phyloP scores from a whole-genome alignment of 2,113 vertebrate genomes.

The Hypomesus transpacificus region DNA sequence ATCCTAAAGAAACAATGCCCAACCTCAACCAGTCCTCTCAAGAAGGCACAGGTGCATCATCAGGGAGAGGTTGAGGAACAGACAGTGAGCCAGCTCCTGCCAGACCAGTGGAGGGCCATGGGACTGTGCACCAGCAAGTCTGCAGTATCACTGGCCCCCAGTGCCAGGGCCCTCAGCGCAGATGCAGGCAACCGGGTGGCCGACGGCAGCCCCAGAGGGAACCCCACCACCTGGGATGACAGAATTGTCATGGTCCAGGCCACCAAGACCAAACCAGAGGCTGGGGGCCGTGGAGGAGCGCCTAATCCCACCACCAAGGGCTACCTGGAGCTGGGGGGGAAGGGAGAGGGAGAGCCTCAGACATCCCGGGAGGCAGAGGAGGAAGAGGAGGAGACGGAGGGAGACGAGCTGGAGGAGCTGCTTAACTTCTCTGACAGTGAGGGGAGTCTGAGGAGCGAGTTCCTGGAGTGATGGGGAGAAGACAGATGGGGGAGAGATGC shows the following conservation, averaged over 20 bases:
- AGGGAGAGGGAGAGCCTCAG: conserved; percentile 40
- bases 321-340: conserved; percentile 57
- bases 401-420: conserved; percentile 49
- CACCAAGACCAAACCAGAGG: conserved; percentile 34
- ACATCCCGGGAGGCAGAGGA: conserved; percentile 37
- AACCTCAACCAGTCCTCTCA: background rate
- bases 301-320: conserved; percentile 44
- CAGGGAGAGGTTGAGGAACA: background rate
- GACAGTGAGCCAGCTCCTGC: background rate
- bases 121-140: conserved; percentile 62
- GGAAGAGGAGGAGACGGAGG: conserved; percentile 50
- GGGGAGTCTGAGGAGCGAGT: conserved; percentile 55
- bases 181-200: conserved; percentile 11
- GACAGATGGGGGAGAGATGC: too few relatives aligned
- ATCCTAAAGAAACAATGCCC: background rate
- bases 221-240: conserved; percentile 31
- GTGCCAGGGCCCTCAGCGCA: conserved; percentile 14
- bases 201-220: conserved; percentile 25
- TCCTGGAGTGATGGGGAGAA: conserved; percentile 36
- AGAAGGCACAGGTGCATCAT: background rate
- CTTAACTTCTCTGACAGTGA: conserved; percentile 56
- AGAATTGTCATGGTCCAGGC: conserved; percentile 52
- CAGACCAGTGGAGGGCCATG: conserved; percentile 23
- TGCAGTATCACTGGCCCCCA: conserved; percentile 47
- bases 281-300: background rate